Conservation (phyloP, 2,113 vertebrate species). For the Rhabdornis inornatus region DNA sequence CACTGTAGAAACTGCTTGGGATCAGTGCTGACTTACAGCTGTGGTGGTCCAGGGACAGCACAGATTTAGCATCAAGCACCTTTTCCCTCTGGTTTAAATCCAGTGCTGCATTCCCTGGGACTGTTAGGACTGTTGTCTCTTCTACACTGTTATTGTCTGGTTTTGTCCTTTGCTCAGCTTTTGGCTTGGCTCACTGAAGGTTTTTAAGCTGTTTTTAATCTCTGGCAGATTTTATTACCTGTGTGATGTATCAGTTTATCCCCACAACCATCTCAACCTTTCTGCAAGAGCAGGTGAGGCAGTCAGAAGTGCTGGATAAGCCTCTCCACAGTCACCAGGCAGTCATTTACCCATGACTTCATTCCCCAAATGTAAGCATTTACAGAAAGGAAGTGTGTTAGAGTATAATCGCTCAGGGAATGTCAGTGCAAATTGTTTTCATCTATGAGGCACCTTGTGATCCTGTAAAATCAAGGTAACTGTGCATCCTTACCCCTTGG, state of each 20-base stretch:
- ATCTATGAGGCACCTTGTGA: not conserved
- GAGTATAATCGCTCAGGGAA: not conserved
- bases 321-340: not conserved
- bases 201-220: conserved; percentile 6
- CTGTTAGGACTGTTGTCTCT: not conserved
- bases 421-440: not conserved
- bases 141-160: not conserved
- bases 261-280: conserved; percentile 20
- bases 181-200: not conserved
- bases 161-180: not conserved
- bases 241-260: not conserved
- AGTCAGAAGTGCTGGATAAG: not conserved
- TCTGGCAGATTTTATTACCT: conserved; percentile 10
- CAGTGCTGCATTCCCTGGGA: not conserved
- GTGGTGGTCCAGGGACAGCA: not conserved
- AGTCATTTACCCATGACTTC: not conserved
- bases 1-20: not conserved
- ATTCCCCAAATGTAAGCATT: not conserved
- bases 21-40: not conserved
- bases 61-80: not conserved
- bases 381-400: not conserved
- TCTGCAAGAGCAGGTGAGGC: not conserved
- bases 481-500: not conserved
- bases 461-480: not conserved
- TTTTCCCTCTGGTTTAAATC: not conserved